phyloP scores from a whole-genome alignment of 2,888 invertebrate genomes.

The Thymelicus lineola region DNA sequence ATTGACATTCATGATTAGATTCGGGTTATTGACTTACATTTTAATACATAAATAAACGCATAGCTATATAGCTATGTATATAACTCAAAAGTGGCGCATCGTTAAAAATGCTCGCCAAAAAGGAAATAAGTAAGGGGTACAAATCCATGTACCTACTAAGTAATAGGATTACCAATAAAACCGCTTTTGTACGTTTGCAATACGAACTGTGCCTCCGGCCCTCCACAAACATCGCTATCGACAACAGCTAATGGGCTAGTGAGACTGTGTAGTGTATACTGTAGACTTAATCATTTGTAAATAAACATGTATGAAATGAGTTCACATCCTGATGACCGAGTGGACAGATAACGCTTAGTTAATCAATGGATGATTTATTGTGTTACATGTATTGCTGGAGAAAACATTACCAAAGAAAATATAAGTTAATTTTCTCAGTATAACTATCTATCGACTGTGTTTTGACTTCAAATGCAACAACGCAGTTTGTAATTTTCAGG shows the following conservation, averaged over 20 bases:
- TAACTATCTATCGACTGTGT: too few species aligned
- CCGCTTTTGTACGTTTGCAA: too few species aligned
- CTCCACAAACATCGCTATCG: not conserved
- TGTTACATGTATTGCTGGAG: not conserved
- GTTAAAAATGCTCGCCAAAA: too few species aligned
- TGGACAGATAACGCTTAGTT: slow-evolving; percentile 24
- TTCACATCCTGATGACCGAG: slow-evolving; percentile 25
- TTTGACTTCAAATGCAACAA: too few species aligned
- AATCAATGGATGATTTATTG: not conserved
- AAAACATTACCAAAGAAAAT: not conserved
- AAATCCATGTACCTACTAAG: too few species aligned
- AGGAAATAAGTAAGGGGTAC: too few species aligned
- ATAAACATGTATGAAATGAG: slow-evolving; percentile 13
- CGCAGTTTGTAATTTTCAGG: too few species aligned
- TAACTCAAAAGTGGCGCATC: too few species aligned
- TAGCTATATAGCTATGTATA: not conserved
- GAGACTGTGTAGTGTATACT: slow-evolving; percentile 11
- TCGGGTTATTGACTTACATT: not conserved
- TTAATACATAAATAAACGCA: too few species aligned
- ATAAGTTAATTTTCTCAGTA: too few species aligned
- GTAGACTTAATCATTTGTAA: not conserved
- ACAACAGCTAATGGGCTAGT: not conserved
- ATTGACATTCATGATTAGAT: not conserved
- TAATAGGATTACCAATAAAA: too few species aligned
- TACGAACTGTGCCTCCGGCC: not conserved